A percentile compares a stretch with the other conserved stretches of the same genome.
These are phyloP conservation scores for Pseudomyrmex gracilis DNA, from an alignment of 1,140 invertebrate species.

Conservation along the genomic window DNA sequence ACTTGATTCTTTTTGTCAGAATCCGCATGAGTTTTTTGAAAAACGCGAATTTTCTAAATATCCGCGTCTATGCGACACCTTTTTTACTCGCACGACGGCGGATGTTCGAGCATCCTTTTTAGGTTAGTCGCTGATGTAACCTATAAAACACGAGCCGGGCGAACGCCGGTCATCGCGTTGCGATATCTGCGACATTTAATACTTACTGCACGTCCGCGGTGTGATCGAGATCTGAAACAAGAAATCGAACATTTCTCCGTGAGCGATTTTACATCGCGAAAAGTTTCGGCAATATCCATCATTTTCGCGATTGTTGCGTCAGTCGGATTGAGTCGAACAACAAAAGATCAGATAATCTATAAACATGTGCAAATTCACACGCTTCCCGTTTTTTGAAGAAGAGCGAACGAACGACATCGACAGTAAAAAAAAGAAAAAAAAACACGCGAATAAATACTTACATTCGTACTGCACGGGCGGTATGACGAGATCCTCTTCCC, in stretches of 20 bases:
- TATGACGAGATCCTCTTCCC: slow-evolving; percentile 86
- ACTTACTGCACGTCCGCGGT: slow-evolving; percentile 99
- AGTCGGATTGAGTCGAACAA: background rate
- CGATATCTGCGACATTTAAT: slow-evolving; percentile 31
- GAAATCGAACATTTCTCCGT: background rate
- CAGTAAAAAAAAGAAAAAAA: background rate
- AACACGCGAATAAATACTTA: slow-evolving; percentile 83
- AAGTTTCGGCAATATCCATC: background rate
- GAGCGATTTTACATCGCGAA: no score
- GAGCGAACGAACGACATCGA: background rate
- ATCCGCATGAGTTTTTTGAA: background rate
- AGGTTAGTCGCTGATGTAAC: slow-evolving; percentile 78
- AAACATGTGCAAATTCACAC: background rate
- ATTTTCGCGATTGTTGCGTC: background rate
- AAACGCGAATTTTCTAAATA: background rate
- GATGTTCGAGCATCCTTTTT: slow-evolving; percentile 25
- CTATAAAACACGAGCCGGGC: slow-evolving; percentile 54
- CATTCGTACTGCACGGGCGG: slow-evolving; percentile 90
- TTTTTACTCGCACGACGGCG: background rate
- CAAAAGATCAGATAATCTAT: background rate
- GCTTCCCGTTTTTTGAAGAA: background rate
- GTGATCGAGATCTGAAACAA: slow-evolving; percentile 96
- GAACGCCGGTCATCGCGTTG: background rate
- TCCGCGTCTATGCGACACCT: background rate
- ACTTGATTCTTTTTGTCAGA: background rate